phyloP scores from a whole-genome alignment of 2,888 invertebrate species.

The Hypomecis atomaria region DNA sequence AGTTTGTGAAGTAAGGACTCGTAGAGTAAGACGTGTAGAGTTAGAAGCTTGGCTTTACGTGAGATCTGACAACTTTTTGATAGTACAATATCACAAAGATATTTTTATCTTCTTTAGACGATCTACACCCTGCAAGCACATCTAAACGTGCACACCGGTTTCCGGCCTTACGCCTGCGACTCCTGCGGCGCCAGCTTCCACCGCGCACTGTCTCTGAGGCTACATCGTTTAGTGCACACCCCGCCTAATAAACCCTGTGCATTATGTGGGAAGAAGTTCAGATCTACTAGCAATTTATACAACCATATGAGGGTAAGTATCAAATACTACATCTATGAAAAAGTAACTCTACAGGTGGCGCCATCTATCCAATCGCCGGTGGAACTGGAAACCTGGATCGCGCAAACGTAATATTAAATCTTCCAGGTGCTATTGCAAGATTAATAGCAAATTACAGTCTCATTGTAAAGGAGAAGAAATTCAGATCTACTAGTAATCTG shows the following conservation, averaged over 20 bases:
- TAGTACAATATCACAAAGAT: background rate
- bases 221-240: slow-evolving; percentile 23
- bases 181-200: slow-evolving; percentile 33
- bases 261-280: slow-evolving; percentile 36
- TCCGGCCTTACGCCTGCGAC: slow-evolving; percentile 28
- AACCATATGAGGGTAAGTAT: slow-evolving; percentile 35
- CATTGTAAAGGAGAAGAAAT: slow-evolving; percentile 31
- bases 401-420: no score
- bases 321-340: background rate
- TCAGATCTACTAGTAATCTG: slow-evolving; percentile 28
- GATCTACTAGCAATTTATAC: slow-evolving; percentile 29
- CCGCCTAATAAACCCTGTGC: slow-evolving; percentile 30
- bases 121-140: slow-evolving; percentile 13
- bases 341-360: no score
- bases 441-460: background rate
- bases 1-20: no score
- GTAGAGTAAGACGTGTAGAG: no score
- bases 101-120: background rate
- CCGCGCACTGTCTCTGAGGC: slow-evolving; percentile 13
- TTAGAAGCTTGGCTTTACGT: no score
- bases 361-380: no score
- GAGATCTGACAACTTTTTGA: no score
- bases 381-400: no score
- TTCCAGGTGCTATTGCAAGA: no score
- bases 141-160: slow-evolving; percentile 8